These are phyloP conservation scores for Halisarca cf. caerulea DNA, from an alignment of 37 sponge, comb jelly and placozoan genomes.

Conservation along the genomic window DNA sequence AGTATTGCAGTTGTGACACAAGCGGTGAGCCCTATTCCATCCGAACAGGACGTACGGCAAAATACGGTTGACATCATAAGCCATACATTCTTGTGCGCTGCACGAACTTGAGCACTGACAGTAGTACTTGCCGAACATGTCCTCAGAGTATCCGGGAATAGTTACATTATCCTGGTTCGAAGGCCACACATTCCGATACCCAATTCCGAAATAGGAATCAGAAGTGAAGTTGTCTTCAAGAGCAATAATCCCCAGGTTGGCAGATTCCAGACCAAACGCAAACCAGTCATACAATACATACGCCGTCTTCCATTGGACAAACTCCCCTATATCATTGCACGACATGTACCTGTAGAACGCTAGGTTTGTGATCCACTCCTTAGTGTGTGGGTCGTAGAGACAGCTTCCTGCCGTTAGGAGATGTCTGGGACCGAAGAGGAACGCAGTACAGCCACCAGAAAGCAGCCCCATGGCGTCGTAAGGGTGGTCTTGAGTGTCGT, in stretches of 20 bases:
- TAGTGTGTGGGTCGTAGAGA: not conserved
- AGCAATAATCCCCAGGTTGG: not conserved
- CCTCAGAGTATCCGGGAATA: not conserved
- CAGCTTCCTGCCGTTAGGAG: conserved; percentile 18
- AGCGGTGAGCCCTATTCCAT: not conserved
- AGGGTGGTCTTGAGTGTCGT: not conserved
- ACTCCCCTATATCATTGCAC: not conserved
- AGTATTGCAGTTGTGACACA: not conserved
- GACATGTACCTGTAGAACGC: conserved; percentile 5
- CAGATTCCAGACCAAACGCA: not conserved
- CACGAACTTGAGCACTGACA: not conserved
- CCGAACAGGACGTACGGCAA: not conserved
- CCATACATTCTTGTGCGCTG: not conserved
- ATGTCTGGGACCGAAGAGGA: not conserved
- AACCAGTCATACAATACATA: not conserved
- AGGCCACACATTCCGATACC: not conserved
- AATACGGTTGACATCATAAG: not conserved
- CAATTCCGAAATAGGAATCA: not conserved
- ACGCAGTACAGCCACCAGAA: not conserved
- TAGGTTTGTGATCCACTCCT: not conserved
- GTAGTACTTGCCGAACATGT: not conserved
- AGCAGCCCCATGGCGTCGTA: not conserved
- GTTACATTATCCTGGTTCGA: not conserved
- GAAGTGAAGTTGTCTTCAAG: conserved; percentile 7
- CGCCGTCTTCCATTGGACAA: not conserved